Evolutionary conservation across 2,797 vertebrate genomes (phyloP).

Genomic region (Molossus molossus): DNA sequence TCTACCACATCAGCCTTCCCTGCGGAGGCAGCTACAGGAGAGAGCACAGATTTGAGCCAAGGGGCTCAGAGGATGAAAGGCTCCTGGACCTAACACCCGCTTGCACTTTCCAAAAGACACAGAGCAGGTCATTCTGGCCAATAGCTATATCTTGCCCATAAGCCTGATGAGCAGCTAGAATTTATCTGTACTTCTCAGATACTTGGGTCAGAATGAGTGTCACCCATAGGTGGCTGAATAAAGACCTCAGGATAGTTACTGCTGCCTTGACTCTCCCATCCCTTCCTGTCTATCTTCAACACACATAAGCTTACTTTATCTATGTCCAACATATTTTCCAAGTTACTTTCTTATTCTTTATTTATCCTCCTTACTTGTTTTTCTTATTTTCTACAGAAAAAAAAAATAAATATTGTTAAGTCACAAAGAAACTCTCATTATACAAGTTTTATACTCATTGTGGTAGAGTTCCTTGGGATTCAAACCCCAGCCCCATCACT

Average conservation of each 20-base stretch:
- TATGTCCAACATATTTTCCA: neutral
- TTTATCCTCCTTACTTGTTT: neutral
- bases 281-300: neutral
- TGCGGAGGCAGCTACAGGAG: neutral
- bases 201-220: neutral
- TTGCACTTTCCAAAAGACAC: neutral
- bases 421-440: neutral
- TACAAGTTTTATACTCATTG: neutral
- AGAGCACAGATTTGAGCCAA: neutral
- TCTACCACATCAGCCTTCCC: neutral
- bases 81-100: neutral
- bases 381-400: neutral
- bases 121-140: neutral
- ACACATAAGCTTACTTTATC: neutral
- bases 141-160: neutral
- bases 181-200: neutral
- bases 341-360: neutral
- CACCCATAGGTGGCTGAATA: neutral
- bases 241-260: neutral
- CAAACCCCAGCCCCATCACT: neutral
- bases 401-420: neutral
- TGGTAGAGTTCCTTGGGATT: neutral
- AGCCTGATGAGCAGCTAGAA: neutral
- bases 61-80: neutral
- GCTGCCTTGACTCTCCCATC: neutral